These are phyloP conservation scores for Epinephelus malabaricus DNA, from an alignment of 2,797 vertebrate genomes.

Conservation along the genomic window DNA sequence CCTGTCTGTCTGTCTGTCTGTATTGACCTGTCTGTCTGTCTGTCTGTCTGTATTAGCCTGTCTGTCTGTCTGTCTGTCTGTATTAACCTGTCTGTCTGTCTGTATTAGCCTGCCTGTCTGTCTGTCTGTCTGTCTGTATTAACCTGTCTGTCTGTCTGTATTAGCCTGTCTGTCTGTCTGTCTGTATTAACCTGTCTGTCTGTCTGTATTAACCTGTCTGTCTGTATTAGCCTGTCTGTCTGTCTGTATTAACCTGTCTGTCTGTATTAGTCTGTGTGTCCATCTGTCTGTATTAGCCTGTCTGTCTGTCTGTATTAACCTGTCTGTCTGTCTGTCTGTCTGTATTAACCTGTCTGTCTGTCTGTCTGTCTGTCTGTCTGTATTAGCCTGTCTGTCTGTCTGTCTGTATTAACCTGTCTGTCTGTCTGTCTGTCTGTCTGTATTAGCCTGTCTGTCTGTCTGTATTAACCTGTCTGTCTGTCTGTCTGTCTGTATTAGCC, in stretches of 20 bases:
- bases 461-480: background rate
- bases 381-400: background rate
- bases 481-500: no score
- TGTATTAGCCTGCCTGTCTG: background rate
- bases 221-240: background rate
- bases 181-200: background rate
- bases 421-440: constrained; percentile 6
- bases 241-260: background rate
- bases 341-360: background rate
- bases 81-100: background rate
- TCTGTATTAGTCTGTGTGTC: background rate
- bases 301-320: background rate
- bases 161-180: background rate
- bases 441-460: background rate
- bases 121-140: background rate
- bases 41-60: background rate
- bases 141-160: background rate
- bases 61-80: background rate
- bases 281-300: background rate
- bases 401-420: background rate
- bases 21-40: background rate
- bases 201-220: background rate
- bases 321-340: constrained; percentile 6
- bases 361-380: background rate
- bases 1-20: background rate